phyloP scores from a whole-genome alignment of 53 echinoderm and acorn worm genomes.

The Arbacia lixula region DNA sequence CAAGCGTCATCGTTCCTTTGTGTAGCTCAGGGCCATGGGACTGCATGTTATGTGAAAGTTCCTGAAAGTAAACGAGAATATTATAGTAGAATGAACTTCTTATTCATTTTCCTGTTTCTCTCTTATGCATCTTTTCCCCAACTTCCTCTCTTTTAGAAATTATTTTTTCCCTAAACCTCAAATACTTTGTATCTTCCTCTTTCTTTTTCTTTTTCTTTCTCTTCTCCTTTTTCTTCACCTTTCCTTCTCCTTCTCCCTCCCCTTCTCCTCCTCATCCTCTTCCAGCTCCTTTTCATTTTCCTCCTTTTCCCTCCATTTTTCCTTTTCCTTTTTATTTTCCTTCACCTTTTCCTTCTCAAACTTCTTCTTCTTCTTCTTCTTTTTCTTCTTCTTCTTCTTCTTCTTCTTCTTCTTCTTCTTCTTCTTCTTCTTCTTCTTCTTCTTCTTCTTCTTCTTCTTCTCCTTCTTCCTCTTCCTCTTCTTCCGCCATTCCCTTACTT shows the following conservation, averaged over 20 bases:
- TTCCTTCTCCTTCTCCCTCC: background rate
- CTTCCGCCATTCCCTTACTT: background rate
- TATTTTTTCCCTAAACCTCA: too few relatives aligned
- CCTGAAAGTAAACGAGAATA: too few relatives aligned
- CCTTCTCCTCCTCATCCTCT: too few relatives aligned
- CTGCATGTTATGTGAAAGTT: too few relatives aligned
- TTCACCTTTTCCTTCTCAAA: too few relatives aligned
- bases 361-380: background rate
- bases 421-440: background rate
- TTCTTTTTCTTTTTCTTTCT: background rate
- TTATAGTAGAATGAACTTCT: too few relatives aligned
- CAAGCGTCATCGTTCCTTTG: too few relatives aligned
- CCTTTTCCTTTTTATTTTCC: too few relatives aligned
- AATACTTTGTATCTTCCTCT: background rate
- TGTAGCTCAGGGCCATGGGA: too few relatives aligned
- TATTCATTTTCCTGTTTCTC: too few relatives aligned
- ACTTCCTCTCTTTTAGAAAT: too few relatives aligned
- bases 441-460: background rate
- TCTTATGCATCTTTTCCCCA: too few relatives aligned
- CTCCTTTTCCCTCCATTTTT: background rate
- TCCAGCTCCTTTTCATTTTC: background rate
- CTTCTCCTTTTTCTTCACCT: background rate
- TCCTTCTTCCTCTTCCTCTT: background rate
- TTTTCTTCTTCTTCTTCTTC: background rate
- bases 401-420: background rate